These are phyloP conservation scores for Oostethus manadensis DNA, from an alignment of 2,113 vertebrate genomes.

Conservation along the genomic window DNA sequence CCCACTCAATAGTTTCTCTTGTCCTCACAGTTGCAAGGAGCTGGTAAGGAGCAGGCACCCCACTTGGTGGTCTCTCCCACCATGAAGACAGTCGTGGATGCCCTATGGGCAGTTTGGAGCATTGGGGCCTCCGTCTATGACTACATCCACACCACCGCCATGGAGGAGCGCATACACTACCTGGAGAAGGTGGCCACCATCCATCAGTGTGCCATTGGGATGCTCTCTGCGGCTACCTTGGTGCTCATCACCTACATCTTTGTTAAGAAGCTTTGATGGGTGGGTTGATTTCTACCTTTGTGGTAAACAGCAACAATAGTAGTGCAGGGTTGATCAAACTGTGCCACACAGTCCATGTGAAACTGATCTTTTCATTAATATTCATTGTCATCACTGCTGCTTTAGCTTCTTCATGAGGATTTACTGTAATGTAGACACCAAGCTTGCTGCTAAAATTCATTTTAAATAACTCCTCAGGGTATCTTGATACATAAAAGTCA, in stretches of 20 bases:
- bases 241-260: slow-evolving; percentile 71
- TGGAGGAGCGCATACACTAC: slow-evolving; percentile 74
- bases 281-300: neutral
- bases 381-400: too few relatives aligned
- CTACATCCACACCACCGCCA: slow-evolving; percentile 75
- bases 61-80: slow-evolving; percentile 71
- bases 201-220: slow-evolving; percentile 71
- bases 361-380: neutral
- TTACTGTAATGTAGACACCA: neutral
- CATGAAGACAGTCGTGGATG: slow-evolving; percentile 75
- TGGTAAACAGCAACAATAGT: slow-evolving; percentile 1
- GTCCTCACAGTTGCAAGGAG: slow-evolving; percentile 20
- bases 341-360: neutral
- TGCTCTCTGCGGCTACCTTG: slow-evolving; percentile 63
- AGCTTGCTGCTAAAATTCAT: slow-evolving; percentile 7
- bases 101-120: slow-evolving; percentile 73
- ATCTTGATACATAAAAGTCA: neutral
- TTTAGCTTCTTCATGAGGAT: neutral
- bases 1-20: slow-evolving; percentile 13
- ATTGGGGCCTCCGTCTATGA: slow-evolving; percentile 74
- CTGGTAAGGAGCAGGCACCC: slow-evolving; percentile 24
- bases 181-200: slow-evolving; percentile 69
- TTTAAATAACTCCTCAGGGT: slow-evolving; percentile 21
- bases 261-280: slow-evolving; percentile 67
- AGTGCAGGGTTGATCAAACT: neutral